Conservation (phyloP, 2,888 invertebrate genomes). For the Ormyrus rosae region DNA sequence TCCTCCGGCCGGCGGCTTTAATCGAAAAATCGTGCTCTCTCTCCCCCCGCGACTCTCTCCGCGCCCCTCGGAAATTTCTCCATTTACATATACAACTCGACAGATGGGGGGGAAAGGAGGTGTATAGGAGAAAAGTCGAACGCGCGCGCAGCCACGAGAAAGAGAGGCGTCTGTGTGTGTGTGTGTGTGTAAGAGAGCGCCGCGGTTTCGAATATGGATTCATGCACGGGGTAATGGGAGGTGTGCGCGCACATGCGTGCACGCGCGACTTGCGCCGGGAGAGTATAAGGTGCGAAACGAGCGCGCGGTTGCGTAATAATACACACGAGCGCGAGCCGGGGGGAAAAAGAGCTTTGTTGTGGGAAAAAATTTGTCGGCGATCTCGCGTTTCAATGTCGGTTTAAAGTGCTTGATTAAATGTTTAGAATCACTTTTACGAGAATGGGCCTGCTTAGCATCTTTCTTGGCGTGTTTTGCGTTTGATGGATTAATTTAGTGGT, state of each 20-base stretch:
- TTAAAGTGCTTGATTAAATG: too few species aligned
- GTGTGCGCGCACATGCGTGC: neutral
- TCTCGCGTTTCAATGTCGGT: too few species aligned
- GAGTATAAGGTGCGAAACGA: slow-evolving; percentile 23
- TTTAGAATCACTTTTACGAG: too few species aligned
- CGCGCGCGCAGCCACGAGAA: too few species aligned
- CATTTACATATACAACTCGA: slow-evolving; percentile 14
- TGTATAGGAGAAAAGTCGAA: neutral
- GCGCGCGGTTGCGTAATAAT: slow-evolving; percentile 17
- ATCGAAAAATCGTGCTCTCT: slow-evolving; percentile 19
- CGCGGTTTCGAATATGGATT: too few species aligned
- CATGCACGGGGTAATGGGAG: neutral
- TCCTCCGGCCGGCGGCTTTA: neutral
- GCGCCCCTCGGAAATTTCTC: neutral
- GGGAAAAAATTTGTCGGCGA: too few species aligned
- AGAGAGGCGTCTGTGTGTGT: neutral
- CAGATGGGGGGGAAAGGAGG: neutral
- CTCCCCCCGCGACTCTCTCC: neutral
- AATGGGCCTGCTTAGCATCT: too few species aligned
- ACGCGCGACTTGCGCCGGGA: neutral
- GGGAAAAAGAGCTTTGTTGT: slow-evolving; percentile 8
- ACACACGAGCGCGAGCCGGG: neutral
- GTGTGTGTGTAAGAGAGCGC: neutral
- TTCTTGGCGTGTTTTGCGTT: too few species aligned
- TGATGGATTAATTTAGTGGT: too few species aligned